Evolutionary conservation across 2,888 invertebrate species (phyloP).

Genomic region (Strigamia crassipes): DNA sequence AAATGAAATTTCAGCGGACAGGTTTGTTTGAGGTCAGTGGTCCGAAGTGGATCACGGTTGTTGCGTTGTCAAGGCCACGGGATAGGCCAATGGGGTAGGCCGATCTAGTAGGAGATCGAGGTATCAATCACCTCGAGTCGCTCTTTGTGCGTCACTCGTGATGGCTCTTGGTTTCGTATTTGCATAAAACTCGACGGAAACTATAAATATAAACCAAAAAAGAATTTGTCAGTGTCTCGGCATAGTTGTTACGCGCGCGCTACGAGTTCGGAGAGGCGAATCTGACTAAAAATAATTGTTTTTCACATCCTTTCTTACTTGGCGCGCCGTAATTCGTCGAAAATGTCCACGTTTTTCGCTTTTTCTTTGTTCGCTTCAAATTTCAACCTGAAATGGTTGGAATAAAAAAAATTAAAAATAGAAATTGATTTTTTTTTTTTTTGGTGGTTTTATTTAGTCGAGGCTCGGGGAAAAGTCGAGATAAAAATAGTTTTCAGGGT

Average conservation of each 20-base stretch:
- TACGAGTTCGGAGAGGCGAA: neutral
- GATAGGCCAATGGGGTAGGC: neutral
- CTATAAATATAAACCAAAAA: neutral
- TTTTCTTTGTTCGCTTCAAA: neutral
- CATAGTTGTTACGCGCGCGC: neutral
- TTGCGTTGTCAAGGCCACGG: neutral
- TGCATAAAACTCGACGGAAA: neutral
- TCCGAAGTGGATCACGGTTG: neutral
- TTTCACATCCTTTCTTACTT: neutral
- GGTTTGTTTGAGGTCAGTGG: conserved; percentile 12
- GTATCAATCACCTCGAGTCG: neutral
- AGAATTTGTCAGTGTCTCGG: neutral
- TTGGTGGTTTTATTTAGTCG: neutral
- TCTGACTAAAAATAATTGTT: neutral
- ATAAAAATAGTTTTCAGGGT: neutral
- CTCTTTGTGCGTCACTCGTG: neutral
- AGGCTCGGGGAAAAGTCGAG: neutral
- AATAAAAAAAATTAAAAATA: too few species aligned
- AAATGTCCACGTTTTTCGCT: neutral
- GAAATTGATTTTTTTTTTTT: too few species aligned
- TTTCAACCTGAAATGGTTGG: neutral
- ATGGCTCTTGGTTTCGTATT: neutral
- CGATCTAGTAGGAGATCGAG: too few species aligned
- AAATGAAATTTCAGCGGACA: too few species aligned
- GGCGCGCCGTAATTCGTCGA: neutral